Evolutionary conservation across 2,113 vertebrate species (phyloP), one percentile per base, ranked within the genome.

Genomic region (Phodopus roborovskii): DNA sequence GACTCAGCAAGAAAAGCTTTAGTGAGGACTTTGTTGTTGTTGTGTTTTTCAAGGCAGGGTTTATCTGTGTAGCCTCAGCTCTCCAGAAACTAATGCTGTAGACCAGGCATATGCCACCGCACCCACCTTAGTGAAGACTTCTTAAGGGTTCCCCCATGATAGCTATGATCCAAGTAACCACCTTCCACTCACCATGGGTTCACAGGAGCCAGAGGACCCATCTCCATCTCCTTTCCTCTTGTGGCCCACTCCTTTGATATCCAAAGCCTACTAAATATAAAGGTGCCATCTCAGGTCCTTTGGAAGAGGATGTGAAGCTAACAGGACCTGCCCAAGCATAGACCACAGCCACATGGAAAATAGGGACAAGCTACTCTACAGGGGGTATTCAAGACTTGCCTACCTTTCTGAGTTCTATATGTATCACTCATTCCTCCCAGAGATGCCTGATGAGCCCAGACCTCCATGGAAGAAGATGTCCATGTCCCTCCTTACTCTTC

Each of bases 371-470:
- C 12, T 0, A 5, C 30, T 26, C 64, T 2, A 11, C 74, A 6
- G 2, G 0, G 19, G 73, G 9, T 3, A 2, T 56, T 58, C n/a
- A 9, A 86, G 81, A 24, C 20, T 33, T 12, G 17, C 2, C 0
- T 8, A 30, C 64, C n/a, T 88, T 60, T 33, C 48, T 22, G 6
- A 28, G 87, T 16, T 2, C 26, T 64, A 19, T n/a, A 68, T 26
- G 36, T 45, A 15, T 4, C 20, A 4, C 19, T 81, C 36, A 1
- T 83, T 73, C 48, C 26, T 87, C 39, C 56, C 15, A 36, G 19
- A 66, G 39, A 64, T 64, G 33, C 16, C 78, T 36, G 30, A 19
- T 73, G 22, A 64, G 62, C 42, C 19, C 62, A 39, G 39, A 53
- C 7, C 17, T 73, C 81, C 22, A 36, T 68, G 58, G 77, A 86